Evolutionary conservation across 2,113 vertebrate species (phyloP).

Genomic region (Stomatorhinus ivindoensis): DNA sequence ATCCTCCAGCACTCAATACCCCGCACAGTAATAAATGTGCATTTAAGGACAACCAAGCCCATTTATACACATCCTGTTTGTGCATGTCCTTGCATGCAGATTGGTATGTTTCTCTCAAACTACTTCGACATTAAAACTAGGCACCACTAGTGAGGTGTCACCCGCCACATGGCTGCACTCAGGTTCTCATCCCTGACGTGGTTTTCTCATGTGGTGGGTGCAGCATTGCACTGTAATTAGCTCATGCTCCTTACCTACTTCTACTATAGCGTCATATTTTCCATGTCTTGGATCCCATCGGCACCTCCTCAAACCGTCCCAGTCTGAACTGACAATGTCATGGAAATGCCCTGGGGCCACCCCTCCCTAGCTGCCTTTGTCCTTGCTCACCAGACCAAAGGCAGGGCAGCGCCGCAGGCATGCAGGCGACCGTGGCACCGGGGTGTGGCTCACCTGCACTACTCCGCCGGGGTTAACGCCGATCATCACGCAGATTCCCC

Average conservation of each 20-base stretch:
- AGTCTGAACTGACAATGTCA: not conserved
- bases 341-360: not conserved
- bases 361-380: not conserved
- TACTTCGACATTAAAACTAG: not conserved
- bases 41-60: not conserved
- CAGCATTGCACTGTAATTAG: too few relatives aligned
- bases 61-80: not conserved
- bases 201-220: too few relatives aligned
- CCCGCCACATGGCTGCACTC: too few relatives aligned
- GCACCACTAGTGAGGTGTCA: not conserved
- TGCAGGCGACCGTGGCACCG: not conserved
- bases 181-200: too few relatives aligned
- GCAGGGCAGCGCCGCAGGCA: not conserved
- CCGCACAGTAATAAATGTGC: not conserved
- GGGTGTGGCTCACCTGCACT: constrained; percentile 68
- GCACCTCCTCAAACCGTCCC: not conserved
- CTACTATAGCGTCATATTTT: not conserved
- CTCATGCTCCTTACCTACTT: too few relatives aligned
- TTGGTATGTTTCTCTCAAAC: not conserved
- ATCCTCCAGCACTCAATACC: not conserved
- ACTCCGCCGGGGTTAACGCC: constrained; percentile 87
- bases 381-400: not conserved
- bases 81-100: not conserved
- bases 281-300: not conserved
- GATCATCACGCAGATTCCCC: constrained; percentile 93